Conservation (phyloP, 2,797 vertebrate genomes). For the Erethizon dorsatum region DNA sequence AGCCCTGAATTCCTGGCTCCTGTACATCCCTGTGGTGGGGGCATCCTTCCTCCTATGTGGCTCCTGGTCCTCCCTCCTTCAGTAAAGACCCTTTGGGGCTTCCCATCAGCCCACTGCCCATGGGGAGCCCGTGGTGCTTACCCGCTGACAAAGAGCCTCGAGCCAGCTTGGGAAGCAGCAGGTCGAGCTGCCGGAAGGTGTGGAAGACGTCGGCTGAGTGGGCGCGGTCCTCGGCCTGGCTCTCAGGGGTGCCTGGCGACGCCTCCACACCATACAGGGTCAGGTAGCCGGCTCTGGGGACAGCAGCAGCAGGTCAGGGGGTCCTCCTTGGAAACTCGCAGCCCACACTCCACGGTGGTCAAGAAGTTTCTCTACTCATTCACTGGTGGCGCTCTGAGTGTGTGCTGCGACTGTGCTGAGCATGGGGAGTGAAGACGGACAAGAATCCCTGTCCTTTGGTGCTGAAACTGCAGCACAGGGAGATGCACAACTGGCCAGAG, state of each 20-base stretch:
- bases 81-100: neutral
- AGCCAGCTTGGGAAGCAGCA: conserved; percentile 92
- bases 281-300: conserved; percentile 93
- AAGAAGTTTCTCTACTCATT: neutral
- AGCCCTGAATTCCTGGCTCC: no score
- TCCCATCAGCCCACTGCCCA: neutral
- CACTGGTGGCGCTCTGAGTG: neutral
- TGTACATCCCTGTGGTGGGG: no score
- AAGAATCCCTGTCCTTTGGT: no score
- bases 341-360: neutral
- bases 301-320: neutral
- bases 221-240: conserved; percentile 80
- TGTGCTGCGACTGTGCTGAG: neutral
- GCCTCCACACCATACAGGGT: conserved; percentile 91
- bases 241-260: conserved; percentile 78
- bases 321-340: neutral
- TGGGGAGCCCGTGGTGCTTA: conserved; percentile 75
- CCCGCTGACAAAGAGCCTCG: conserved; percentile 90
- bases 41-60: neutral
- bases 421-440: neutral
- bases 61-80: neutral
- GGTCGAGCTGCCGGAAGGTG: conserved; percentile 91
- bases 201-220: conserved; percentile 89
- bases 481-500: neutral
- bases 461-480: neutral